phyloP scores from a whole-genome alignment of 2,797 vertebrate genomes.

The Triplophysa bombifrons region DNA sequence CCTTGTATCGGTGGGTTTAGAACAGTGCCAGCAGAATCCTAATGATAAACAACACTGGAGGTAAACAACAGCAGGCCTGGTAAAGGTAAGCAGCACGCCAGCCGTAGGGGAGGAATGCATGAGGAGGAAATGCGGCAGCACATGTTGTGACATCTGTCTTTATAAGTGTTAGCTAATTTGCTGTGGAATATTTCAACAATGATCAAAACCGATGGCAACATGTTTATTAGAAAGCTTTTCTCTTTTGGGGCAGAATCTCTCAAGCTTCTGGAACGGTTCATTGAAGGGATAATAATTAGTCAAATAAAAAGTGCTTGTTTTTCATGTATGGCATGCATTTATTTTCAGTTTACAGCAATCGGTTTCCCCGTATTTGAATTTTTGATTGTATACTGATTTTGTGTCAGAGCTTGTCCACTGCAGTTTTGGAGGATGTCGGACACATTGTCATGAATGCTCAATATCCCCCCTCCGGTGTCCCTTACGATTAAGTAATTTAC shows the following conservation, averaged over 20 bases:
- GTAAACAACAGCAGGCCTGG: slow-evolving; percentile 82
- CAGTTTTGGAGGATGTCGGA: slow-evolving; percentile 13
- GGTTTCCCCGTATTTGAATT: background rate
- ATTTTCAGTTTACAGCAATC: background rate
- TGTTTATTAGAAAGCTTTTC: slow-evolving; percentile 59
- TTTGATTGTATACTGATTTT: background rate
- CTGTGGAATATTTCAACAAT: slow-evolving; percentile 78
- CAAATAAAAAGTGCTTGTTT: slow-evolving; percentile 1
- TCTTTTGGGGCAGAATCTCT: slow-evolving; percentile 57
- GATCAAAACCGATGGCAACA: slow-evolving; percentile 74
- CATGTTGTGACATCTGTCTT: slow-evolving; percentile 86
- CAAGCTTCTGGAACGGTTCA: slow-evolving; percentile 64
- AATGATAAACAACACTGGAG: slow-evolving; percentile 79
- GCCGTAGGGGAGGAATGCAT: slow-evolving; percentile 71
- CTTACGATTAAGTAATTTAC: slow-evolving; percentile 44
- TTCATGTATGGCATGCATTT: background rate
- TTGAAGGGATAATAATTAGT: slow-evolving; percentile 52
- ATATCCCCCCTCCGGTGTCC: slow-evolving; percentile 22
- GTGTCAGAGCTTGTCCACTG: slow-evolving; percentile 5
- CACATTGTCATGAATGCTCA: slow-evolving; percentile 51
- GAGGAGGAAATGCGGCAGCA: slow-evolving; percentile 76
- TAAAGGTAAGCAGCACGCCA: slow-evolving; percentile 73
- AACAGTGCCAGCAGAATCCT: slow-evolving; percentile 60
- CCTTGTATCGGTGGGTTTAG: slow-evolving; percentile 41
- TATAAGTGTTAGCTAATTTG: slow-evolving; percentile 84